Base-by-base conservation (phyloP, 2,797 vertebrate species). In the Notolabrus celidotus region DNA sequence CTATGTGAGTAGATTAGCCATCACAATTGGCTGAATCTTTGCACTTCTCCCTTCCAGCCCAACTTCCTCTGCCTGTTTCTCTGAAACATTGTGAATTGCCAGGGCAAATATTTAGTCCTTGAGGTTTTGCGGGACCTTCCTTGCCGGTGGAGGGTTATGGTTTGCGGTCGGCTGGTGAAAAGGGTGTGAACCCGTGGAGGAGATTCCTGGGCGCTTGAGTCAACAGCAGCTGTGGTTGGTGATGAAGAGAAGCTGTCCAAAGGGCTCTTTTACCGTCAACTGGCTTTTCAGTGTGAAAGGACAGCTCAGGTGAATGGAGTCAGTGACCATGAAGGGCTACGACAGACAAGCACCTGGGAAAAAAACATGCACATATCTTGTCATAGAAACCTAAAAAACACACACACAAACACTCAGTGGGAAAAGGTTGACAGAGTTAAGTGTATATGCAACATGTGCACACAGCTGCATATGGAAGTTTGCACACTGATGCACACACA, bases 161-260 rank as follows among this genome's bases (percentile, higher is more conserved):
- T 60, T 46, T 68, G 82, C 25, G 63, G 71, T 65, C 66, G 80
- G 62, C 56, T 82, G 80, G 78, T 84, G 75, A 31, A 79, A 61
- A 82, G 85, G 85, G 85, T 89, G 90, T 87, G 78, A 88, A 85
- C 68, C 74, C 54, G 7, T 29, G 22, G 68, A 88, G 83, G 80
- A 89, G 92, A 93, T 93, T 92, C 90, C 86, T 89, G 82, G 45
- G 67, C 10, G 67, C 79, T 87, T 92, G 83, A 93, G 86, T 92
- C 91, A 92, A 88, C 87, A 91, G 79, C 91, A 92, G 88, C 89
- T 92, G 91, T 63, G 87, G 84, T 65, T 79, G 72, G 85, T 78
- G 90, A 87, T 85, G 88, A 88, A 84, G 84, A 82, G 79, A 83
- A 82, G 74, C 87, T 86, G 85, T 89, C 86, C 82, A 81, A 80